Base-by-base conservation (phyloP, 2,888 invertebrate genomes). In the Hoplodrina blanda region DNA sequence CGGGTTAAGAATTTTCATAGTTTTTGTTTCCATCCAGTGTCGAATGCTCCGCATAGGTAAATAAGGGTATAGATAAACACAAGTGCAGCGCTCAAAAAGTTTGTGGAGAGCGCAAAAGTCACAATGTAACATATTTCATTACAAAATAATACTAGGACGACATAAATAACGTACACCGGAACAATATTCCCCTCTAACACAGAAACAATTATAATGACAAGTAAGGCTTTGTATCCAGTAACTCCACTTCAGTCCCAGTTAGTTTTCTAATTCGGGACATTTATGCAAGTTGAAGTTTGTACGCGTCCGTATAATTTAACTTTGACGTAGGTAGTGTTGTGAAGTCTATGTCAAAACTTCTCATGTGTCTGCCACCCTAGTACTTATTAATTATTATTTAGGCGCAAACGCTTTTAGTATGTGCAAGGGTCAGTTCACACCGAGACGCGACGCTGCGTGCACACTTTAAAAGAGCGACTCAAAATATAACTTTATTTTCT, bases 281-380 rank as follows among this genome's bases (percentile, higher is more conserved):
- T 75, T 80, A 78, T 65, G 77, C 56, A 69, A 59, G 70, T 69
- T 74, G 30, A 60, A 78, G 78, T 69, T 65, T 62, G 25, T 33
- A 49, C 55, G 60, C 59, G 73, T 73, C 77, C 67, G 82, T 77
- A 80, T 76, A 74, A 81, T 80, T 78, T 68, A 78, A 80, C 64
- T 78, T 71, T 66, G 67, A 76, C 69, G 55, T 62, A 63, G 78
- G 77, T 64, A 54, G 64, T 82, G 50, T 50, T 62, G 15, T 59
- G 44, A 44, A 78, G 57, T 78, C 52, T 54, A 37, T 65, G 69
- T 69, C 54, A 55, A 61, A 63, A 78, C 60, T 78, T 78, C 52
- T 62, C 55, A 25, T 57, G n/a, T 56, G 20, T 55, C 55, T 71
- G n/a, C 13, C 4, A 2, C 20, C 53, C n/a, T 60, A 25, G 62